These are phyloP conservation scores for Polietes domitor DNA, from an alignment of 2,888 invertebrate species.

Conservation along the genomic window DNA sequence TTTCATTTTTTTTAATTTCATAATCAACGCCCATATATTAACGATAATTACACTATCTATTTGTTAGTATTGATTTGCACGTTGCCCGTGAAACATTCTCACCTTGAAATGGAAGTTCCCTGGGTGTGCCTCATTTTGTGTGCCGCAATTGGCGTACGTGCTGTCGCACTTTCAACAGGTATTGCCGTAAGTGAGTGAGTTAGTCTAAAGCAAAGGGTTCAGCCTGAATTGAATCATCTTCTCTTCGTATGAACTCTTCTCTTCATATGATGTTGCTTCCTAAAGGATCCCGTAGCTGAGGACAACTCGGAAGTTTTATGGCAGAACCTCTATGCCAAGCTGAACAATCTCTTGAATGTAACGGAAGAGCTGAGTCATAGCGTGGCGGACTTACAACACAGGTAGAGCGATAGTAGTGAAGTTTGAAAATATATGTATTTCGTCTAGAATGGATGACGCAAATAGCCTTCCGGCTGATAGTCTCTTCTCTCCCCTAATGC, in stretches of 20 bases:
- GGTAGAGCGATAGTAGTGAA: no score
- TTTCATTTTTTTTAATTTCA: constrained; percentile 10
- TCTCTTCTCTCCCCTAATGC: no score
- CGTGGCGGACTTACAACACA: not conserved
- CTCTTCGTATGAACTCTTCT: no score
- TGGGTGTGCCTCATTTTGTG: not conserved
- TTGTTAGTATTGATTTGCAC: not conserved
- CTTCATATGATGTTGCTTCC: not conserved
- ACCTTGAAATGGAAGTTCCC: not conserved
- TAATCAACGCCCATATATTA: not conserved
- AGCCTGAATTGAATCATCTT: no score
- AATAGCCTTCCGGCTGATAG: no score
- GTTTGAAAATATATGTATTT: no score
- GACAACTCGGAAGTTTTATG: not conserved
- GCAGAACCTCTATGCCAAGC: not conserved
- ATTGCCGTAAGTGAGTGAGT: no score
- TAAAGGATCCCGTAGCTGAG: not conserved
- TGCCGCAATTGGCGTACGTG: no score
- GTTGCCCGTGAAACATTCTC: not conserved
- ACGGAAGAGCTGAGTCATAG: not conserved
- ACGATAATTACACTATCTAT: not conserved
- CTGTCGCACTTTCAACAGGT: no score
- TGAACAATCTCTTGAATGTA: not conserved
- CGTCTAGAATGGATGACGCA: no score
- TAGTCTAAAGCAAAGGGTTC: no score